phyloP scores from a whole-genome alignment of 2,888 invertebrate species.

The Mimumesa dahlbomi region DNA sequence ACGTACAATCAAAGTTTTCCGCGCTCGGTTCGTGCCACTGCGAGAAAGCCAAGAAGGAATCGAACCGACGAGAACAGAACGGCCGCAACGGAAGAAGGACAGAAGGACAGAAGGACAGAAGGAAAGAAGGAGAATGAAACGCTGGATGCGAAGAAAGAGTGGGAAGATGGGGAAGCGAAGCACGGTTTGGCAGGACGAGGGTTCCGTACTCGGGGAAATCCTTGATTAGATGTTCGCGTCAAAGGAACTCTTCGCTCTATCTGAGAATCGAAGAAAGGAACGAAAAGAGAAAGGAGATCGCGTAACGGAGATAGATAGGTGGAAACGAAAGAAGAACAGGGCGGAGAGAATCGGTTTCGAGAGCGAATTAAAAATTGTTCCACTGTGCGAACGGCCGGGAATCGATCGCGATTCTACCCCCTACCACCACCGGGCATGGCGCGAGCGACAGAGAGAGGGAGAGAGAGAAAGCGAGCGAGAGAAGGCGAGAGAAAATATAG shows the following conservation, averaged over 20 bases:
- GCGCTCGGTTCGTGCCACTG: constrained; percentile 26
- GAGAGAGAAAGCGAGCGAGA: too few relatives aligned
- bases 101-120: constrained; percentile 1
- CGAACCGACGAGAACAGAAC: constrained; percentile 21
- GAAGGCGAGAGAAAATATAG: background rate
- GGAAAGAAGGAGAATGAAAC: background rate
- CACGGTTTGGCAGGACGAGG: constrained; percentile 34
- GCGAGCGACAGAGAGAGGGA: background rate
- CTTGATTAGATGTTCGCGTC: constrained; percentile 71
- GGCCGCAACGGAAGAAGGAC: constrained; percentile 10
- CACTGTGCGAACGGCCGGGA: constrained; percentile 41
- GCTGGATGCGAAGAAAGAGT: background rate
- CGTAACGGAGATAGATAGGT: background rate
- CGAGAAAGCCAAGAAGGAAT: constrained; percentile 17
- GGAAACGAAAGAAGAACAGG: background rate
- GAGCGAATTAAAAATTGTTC: constrained; percentile 67
- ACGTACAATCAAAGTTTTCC: constrained; percentile 62
- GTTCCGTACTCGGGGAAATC: constrained; percentile 52
- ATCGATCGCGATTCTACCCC: constrained; percentile 38
- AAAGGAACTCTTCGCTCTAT: constrained; percentile 58
- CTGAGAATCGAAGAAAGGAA: background rate
- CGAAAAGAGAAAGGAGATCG: background rate
- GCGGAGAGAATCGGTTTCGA: constrained; percentile 43
- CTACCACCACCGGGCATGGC: too few relatives aligned
- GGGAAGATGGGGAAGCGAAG: constrained; percentile 8